These are phyloP conservation scores for Chalcis sispes DNA, from an alignment of 2,888 invertebrate species.

Conservation along the genomic window DNA sequence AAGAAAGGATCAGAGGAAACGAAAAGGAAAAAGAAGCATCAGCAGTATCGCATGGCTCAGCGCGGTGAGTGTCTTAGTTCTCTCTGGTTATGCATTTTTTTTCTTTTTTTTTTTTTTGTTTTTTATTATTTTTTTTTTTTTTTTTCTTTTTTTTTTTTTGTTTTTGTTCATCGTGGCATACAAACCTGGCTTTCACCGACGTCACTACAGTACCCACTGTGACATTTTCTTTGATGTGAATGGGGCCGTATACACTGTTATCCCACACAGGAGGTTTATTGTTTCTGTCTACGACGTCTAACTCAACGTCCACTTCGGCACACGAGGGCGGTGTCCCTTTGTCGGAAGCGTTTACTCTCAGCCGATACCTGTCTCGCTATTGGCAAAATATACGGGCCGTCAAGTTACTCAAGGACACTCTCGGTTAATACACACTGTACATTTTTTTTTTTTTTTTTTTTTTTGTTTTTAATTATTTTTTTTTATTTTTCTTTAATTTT, in stretches of 20 bases:
- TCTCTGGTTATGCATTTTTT: constrained; percentile 67
- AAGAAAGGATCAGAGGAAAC: constrained; percentile 23
- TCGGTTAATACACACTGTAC: constrained; percentile 62
- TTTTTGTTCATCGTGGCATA: constrained; percentile 76
- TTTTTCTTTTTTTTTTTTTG: constrained; percentile 12
- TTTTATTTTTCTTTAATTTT: too few relatives aligned
- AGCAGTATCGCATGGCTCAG: constrained; percentile 70
- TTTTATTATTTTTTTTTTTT: constrained; percentile 24
- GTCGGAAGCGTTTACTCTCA: constrained; percentile 97
- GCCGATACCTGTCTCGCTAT: constrained; percentile 97
- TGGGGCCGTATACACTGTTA: constrained; percentile 96
- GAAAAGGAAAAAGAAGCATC: constrained; percentile 56
- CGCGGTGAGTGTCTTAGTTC: constrained; percentile 70
- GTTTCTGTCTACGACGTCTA: constrained; percentile 99
- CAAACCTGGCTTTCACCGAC: constrained; percentile 98
- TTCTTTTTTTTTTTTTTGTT: constrained; percentile 61
- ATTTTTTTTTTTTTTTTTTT: constrained; percentile 64
- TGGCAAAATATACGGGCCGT: constrained; percentile 83
- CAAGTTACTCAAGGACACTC: constrained; percentile 70
- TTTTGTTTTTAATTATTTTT: constrained; percentile 54
- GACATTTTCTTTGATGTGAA: constrained; percentile 99
- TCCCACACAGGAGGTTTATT: constrained; percentile 99
- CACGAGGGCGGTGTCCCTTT: constrained; percentile 93
- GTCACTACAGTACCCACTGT: constrained; percentile 99
- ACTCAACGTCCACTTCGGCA: constrained; percentile 97